Base-by-base conservation (phyloP, 2,888 invertebrate genomes). In the Drosophila ochracea region DNA sequence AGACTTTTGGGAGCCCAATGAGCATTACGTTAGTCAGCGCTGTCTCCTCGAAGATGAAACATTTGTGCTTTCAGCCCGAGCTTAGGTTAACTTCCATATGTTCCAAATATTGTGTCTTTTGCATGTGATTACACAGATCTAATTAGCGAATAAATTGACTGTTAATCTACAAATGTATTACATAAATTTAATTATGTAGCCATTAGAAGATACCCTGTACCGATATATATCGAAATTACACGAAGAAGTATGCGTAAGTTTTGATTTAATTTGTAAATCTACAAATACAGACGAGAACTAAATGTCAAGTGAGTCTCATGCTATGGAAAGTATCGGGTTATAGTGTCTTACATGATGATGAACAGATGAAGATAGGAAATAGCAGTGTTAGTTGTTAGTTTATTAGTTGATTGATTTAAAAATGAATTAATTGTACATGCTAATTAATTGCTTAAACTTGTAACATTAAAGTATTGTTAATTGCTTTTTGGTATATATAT, bases 1-100 rank as follows among this genome's bases (percentile, higher is more conserved):
- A 39, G 92, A 92, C 55, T 91, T 91, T 61, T 93, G 93, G 93
- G 93, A 93, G 66, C 84, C 88, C 11, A 93, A 92, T 75, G 92
- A 91, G 43, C 80, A 89, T 41, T 92, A 91, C 80, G 92, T 93
- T 19, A 91, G 91, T 16, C 92, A 91, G 55, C 90, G 93, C 35
- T 93, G 93, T 69, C 75, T 93, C 9, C 72, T 93, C 4, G 92
- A 93, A 62, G 93, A 93, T 76, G 93, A 93, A 64, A 81, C 81
- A 28, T 91, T 92, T 77, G 74, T 87, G 31, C 64, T 91, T 25
- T 43, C 92, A 30, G 81, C 82, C 57, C 92, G 92, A 67, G 85
- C 80, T 41, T 92, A 82, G 54, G 53, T 67, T 58, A 59, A 54
- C 78, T 77, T 63, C 54, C 41, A 21, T n/a, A 57, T 70, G 60